Conservation (phyloP, 2,113 vertebrate species). For the Cisticola juncidis region DNA sequence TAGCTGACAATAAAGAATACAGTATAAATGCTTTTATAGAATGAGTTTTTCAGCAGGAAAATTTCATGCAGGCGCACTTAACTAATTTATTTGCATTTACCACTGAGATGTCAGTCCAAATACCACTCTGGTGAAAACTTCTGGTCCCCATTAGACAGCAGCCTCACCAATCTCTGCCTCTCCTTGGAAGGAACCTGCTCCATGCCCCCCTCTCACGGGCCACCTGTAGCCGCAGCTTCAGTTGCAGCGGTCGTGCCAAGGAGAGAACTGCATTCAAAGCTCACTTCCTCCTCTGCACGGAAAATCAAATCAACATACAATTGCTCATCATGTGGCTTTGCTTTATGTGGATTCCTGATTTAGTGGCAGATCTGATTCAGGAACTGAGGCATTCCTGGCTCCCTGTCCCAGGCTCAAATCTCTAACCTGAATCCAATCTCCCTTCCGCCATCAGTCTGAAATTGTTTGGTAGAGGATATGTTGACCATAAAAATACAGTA, state of each 20-base stretch:
- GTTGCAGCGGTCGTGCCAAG: not conserved
- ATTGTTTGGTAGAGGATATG: constrained; percentile 51
- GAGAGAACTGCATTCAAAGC: constrained; percentile 44
- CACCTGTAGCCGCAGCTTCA: not conserved
- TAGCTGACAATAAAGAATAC: constrained; percentile 79
- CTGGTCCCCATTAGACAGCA: not conserved
- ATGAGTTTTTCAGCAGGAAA: constrained; percentile 64
- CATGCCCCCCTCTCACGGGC: not conserved
- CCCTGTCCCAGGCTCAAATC: not conserved
- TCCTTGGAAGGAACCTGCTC: not conserved
- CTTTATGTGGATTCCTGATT: constrained; percentile 74
- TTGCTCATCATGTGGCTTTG: constrained; percentile 72
- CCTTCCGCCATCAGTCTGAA: constrained; percentile 50
- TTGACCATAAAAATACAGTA: constrained; percentile 59
- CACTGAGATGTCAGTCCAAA: not conserved
- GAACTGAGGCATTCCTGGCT: constrained; percentile 51
- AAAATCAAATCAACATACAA: constrained; percentile 60
- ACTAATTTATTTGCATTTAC: constrained; percentile 55
- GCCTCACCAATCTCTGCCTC: not conserved
- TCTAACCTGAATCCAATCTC: constrained; percentile 52
- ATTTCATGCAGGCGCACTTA: not conserved
- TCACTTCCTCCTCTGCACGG: constrained; percentile 59
- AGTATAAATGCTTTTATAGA: constrained; percentile 74
- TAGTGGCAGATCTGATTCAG: constrained; percentile 51
- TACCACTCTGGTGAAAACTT: not conserved